These are phyloP conservation scores for Alcedo quadribrachys DNA, from an alignment of 2,797 vertebrate species.

Conservation along the genomic window DNA sequence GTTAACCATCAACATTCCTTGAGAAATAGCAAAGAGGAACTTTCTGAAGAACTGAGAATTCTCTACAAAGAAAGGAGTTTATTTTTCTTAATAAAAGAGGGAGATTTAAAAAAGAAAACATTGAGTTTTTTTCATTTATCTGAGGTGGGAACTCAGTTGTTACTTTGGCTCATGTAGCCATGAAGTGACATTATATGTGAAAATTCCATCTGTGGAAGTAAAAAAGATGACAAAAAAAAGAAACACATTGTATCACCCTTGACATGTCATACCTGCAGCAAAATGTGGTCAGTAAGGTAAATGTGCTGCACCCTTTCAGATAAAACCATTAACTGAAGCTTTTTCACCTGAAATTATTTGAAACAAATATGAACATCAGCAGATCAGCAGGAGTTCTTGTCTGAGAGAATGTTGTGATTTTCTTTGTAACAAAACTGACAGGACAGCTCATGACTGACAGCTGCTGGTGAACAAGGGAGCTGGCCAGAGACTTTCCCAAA, in stretches of 20 bases:
- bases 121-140: background rate
- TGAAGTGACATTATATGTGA: background rate
- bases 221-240: background rate
- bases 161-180: background rate
- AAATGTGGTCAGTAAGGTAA: background rate
- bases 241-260: fast-evolving
- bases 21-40: background rate
- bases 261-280: background rate
- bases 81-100: slow-evolving; percentile 62
- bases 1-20: background rate
- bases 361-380: background rate
- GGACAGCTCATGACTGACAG: background rate
- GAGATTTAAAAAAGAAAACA: background rate
- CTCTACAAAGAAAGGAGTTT: slow-evolving; percentile 42
- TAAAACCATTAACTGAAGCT: background rate
- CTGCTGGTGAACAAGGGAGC: background rate
- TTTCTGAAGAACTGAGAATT: background rate
- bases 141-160: background rate
- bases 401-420: background rate
- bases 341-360: background rate
- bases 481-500: background rate
- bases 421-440: background rate
- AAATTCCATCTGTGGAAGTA: background rate
- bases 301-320: background rate
- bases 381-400: background rate